Evolutionary conservation across 2,113 vertebrate genomes (phyloP), one percentile per base, ranked within the genome.

Genomic region (Pseudopipra pipra): DNA sequence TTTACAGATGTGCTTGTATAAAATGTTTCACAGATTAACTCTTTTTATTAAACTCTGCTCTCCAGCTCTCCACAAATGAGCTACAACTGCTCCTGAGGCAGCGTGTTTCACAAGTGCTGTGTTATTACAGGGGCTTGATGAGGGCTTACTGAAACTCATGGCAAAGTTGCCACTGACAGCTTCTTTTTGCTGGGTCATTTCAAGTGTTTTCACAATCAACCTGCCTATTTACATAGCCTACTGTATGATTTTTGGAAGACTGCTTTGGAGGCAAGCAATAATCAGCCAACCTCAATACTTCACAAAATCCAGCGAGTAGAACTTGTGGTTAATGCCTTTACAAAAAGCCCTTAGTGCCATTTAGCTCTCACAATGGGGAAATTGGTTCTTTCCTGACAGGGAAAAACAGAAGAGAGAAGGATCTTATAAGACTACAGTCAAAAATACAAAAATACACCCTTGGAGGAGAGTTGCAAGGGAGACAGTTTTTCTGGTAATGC

Each of bases 381-480:
- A 96, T 51, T 33, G 55, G 71, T 70, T 93, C 74, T 87, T 96
- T 89, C 61, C 73, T 73, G 33, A 46, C 56, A 75, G 59, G 12
- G 59, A 89, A 85, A 89, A 73, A 52, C 31, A 61, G 21, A 41
- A 59, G 20, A 82, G 71, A 89, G 89, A 93, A 77, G 72, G 72
- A 90, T 67, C 71, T 79, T 77, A 55, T 30, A 88, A 93, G 61
- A 33, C 65, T 92, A 70, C 81, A 93, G 95, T 91, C 65, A 96
- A 93, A 97, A 95, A 85, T 28, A 95, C 76, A 95, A 92, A 92
- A 93, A 68, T n/a, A 71, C 33, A 77, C 37, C 61, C 68, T 95
- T 81, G 43, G 54, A 91, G 71, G 39, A 75, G 90, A 89, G 73
- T 30, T 88, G 66, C 52, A 85, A 72, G 76, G 76, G 67, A 71